Percentiles rank a stretch among this genome's conserved stretches.
phyloP scores from a whole-genome alignment of 2,797 vertebrate species.

The Distichodus sexfasciatus region DNA sequence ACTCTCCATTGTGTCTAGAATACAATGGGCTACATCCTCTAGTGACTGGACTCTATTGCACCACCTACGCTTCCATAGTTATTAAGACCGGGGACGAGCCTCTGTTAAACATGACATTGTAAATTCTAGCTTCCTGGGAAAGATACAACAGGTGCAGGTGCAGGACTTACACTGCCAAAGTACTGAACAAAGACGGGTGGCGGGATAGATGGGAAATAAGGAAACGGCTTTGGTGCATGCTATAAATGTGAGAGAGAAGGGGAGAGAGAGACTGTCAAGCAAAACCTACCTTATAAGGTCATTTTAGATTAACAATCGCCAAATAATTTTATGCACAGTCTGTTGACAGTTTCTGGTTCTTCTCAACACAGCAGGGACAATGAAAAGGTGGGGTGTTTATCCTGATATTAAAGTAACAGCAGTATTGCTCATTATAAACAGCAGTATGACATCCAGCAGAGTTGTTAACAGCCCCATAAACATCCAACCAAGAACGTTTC shows the following conservation, averaged over 20 bases:
- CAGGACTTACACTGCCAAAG: constrained; percentile 30
- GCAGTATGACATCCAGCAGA: no score
- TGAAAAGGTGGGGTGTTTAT: no score
- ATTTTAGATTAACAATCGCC: not conserved
- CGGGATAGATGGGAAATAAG: constrained; percentile 6
- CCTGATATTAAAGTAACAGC: no score
- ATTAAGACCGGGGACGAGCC: constrained; percentile 15
- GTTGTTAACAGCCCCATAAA: no score
- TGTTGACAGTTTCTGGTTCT: no score
- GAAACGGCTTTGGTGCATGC: not conserved
- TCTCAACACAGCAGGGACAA: no score
- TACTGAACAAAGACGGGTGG: constrained; percentile 24
- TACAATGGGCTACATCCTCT: constrained; percentile 46
- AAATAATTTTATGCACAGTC: no score
- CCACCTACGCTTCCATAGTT: constrained; percentile 40
- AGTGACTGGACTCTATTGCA: constrained; percentile 19
- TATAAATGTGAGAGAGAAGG: no score
- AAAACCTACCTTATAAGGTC: not conserved
- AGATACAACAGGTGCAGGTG: constrained; percentile 44
- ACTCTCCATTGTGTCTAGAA: constrained; percentile 41
- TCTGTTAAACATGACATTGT: constrained; percentile 40
- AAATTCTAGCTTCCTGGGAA: constrained; percentile 44
- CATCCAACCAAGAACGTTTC: no score
- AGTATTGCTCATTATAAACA: no score
- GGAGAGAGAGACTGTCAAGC: no score